phyloP scores from a whole-genome alignment of 2,797 vertebrate species.

The Pantherophis vulpinus region DNA sequence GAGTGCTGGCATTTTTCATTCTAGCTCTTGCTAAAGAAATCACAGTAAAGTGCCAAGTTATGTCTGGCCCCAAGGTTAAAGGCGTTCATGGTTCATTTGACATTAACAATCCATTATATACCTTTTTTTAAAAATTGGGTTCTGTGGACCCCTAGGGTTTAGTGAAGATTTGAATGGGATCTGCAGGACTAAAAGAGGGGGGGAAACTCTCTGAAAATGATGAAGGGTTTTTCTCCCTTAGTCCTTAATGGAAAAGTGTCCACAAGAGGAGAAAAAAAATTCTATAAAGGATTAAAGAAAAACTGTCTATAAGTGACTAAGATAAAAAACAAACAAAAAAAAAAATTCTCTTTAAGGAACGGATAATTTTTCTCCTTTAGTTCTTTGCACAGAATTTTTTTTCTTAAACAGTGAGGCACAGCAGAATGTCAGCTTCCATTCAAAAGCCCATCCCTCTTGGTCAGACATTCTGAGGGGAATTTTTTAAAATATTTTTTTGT shows the following conservation, averaged over 20 bases:
- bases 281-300: not conserved
- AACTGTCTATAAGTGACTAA: not conserved
- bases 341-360: not conserved
- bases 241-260: not conserved
- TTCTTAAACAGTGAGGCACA: not conserved
- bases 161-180: not conserved
- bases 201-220: not conserved
- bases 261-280: not conserved
- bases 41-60: conserved; percentile 20
- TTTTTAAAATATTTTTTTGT: not conserved
- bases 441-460: not conserved
- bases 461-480: not conserved
- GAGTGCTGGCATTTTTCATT: conserved; percentile 32
- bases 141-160: not conserved
- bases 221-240: not conserved
- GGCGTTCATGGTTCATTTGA: not conserved
- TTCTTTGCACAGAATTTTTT: not conserved
- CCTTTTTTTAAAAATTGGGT: not conserved
- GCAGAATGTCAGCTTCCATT: not conserved
- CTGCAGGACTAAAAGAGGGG: not conserved
- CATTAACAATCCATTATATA: not conserved
- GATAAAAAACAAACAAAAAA: not conserved
- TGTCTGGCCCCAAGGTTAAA: not conserved
- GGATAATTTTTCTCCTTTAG: not conserved
- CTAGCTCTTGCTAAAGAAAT: conserved; percentile 28